phyloP scores from a whole-genome alignment of 2,888 invertebrate genomes.

The Oligia fasciuncula region DNA sequence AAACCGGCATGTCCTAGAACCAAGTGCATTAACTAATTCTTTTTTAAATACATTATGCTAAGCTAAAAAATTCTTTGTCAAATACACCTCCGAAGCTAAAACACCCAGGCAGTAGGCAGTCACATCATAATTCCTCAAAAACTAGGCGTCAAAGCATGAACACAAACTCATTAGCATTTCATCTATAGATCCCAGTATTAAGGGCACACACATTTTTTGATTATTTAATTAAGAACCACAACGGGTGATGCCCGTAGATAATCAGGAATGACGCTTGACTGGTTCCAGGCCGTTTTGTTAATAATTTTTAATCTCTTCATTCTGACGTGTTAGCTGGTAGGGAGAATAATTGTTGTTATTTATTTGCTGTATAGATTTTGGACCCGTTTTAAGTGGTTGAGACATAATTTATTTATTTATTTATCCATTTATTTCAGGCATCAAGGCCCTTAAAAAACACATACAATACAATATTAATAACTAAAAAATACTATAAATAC shows the following conservation, averaged over 20 bases:
- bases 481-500: too few relatives aligned
- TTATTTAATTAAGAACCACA: conserved; percentile 83
- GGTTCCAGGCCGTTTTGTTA: conserved; percentile 75
- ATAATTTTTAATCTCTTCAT: conserved; percentile 85
- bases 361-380: conserved; percentile 42
- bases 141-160: conserved; percentile 40
- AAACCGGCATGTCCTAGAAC: too few relatives aligned
- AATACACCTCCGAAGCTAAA: background rate
- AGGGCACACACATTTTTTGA: conserved; percentile 70
- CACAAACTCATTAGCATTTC: conserved; percentile 65
- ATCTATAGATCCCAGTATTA: conserved; percentile 58
- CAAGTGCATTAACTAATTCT: too few relatives aligned
- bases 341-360: conserved; percentile 53
- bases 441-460: too few relatives aligned
- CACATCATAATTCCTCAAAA: conserved; percentile 18
- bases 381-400: conserved; percentile 15
- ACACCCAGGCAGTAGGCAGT: background rate
- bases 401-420: too few relatives aligned
- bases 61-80: background rate
- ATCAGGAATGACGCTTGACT: conserved; percentile 84
- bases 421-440: too few relatives aligned
- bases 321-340: conserved; percentile 56
- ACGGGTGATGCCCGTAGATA: conserved; percentile 81
- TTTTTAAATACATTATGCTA: too few relatives aligned
- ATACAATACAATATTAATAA: too few relatives aligned